Base-by-base conservation (phyloP, 2,797 vertebrate species). In the Hoplostethus mediterraneus region DNA sequence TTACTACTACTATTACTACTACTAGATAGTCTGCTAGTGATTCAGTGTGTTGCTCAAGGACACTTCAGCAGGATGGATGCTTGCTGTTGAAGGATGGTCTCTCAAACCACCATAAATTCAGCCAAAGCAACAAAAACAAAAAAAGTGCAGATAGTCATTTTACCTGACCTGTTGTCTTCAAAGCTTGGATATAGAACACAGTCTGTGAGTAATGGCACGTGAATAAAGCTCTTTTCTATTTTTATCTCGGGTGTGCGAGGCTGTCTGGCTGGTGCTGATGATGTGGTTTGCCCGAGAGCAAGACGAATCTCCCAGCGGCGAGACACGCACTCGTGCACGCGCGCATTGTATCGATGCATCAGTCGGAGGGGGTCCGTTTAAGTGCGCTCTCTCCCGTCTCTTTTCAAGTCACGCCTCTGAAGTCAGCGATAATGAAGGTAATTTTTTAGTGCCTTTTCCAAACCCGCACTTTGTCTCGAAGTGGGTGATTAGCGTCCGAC, bases 401-500 rank as follows among this genome's bases (percentile, higher is more conserved):
- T 45, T 72, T 75, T 69, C 48, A 36, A 61, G 3, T 58, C 14
- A 1, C 28, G 12, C 42, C 21, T 58, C 10, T 16, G 33, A 28
- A 17, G 51, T 62, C 3, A 4, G 25, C 5, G 31, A 28, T 72
- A 60, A 75, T 63, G n/a, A 65, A 78, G 52, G 33, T 47, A 10
- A 11, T 21, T 45, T 74, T 63, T 63, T 52, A 0, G 5, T 13
- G 2, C 14, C n/a, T 30, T 48, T 71, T 73, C 36, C 16, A 36
- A 52, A 13, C 28, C 38, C 7, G 9, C 16, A 48, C 71, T 69
- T 76, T 66, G 54, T 65, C 45, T 16, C 48, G 0, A 79, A 67
- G 71, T 67, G 71, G 30, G 40, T 75, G 78, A 81, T 85, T 86
- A 66, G 16, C n/a, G 4, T 73, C 45, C 47, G 67, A 40, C 6